Base-by-base conservation (phyloP, 1,140 invertebrate species). In the Philaenus spumarius region DNA sequence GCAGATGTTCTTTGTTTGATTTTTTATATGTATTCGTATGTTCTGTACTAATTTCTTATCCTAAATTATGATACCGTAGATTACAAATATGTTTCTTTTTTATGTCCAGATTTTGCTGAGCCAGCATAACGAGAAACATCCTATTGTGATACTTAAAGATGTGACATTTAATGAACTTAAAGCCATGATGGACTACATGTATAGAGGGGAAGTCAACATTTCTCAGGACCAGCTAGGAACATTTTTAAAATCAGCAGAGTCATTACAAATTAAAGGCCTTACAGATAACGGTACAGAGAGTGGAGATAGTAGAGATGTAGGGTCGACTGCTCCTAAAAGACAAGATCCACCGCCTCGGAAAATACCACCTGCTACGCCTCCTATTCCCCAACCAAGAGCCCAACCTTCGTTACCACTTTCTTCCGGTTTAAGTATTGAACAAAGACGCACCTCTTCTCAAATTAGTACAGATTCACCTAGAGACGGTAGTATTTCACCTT, bases 161-260 rank as follows among this genome's bases (percentile, higher is more conserved):
- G 89, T 95, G 9, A 91, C 90, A 73, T 93, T 89, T 76, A 84
- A 87, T 74, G 89, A 94, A 77, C 73, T 95, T 60, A 85, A 90
- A 76, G 89, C 90, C 58, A 90, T 95, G 84, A 88, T 94, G 81
- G 89, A 93, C 73, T 94, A 94, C 67, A 95, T 95, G 90, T 95
- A 95, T 75, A 81, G 88, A 67, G 93, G 93, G 47, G 91, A 95
- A 80, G 91, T 95, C 26, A 93, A 93, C 75, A 92, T 95, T 71
- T 88, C 87, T 61, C 90, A 94, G 75, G 90, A 93, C 74, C 90
- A 95, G 75, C 77, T 95, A 66, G 86, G 87, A 54, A 87, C 90
- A 14, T 77, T 95, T 63, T 73, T 95, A 24, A 93, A 93, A 72
- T 90, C 91, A 35, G 93, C 92, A 1, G 90, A 95, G 75, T 90